Evolutionary conservation across 1,140 invertebrate genomes (phyloP).

Genomic region (Orussus abietinus): DNA sequence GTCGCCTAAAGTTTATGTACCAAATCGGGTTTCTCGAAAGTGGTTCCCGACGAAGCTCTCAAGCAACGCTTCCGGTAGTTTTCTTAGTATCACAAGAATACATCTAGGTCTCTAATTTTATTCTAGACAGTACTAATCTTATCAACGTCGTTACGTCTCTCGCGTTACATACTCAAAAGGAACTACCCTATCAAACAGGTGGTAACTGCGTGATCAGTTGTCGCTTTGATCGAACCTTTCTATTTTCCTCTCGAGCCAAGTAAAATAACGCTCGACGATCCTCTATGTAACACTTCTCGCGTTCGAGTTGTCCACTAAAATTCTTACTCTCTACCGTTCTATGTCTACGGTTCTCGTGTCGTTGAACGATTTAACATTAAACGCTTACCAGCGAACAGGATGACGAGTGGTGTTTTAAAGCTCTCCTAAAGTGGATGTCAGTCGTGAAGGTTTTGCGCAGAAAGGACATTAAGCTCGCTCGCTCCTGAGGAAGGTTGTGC

Average conservation of each 20-base stretch:
- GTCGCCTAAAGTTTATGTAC: slow-evolving; percentile 15
- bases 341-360: too few species aligned
- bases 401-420: too few species aligned
- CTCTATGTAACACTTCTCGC: slow-evolving; percentile 26
- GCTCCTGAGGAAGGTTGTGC: too few species aligned
- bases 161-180: slow-evolving; percentile 11
- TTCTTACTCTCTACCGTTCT: slow-evolving; percentile 3
- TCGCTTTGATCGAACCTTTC: slow-evolving; percentile 9
- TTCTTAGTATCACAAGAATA: slow-evolving; percentile 47
- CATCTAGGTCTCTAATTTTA: slow-evolving; percentile 25
- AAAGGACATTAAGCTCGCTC: too few species aligned
- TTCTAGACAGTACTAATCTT: slow-evolving; percentile 26
- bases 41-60: slow-evolving; percentile 27
- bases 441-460: too few species aligned
- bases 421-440: too few species aligned
- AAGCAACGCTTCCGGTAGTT: slow-evolving; percentile 34
- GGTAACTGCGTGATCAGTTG: slow-evolving; percentile 1
- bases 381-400: too few species aligned
- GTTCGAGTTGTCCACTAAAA: slow-evolving; percentile 7
- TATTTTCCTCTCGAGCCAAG: too few species aligned
- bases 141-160: slow-evolving; percentile 23
- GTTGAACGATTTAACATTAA: too few species aligned
- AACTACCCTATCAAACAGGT: slow-evolving; percentile 9
- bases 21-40: too few species aligned
- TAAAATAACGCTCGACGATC: too few species aligned